Conservation (phyloP, 1,140 invertebrate genomes). For the Caenorhabditis briggsae region DNA sequence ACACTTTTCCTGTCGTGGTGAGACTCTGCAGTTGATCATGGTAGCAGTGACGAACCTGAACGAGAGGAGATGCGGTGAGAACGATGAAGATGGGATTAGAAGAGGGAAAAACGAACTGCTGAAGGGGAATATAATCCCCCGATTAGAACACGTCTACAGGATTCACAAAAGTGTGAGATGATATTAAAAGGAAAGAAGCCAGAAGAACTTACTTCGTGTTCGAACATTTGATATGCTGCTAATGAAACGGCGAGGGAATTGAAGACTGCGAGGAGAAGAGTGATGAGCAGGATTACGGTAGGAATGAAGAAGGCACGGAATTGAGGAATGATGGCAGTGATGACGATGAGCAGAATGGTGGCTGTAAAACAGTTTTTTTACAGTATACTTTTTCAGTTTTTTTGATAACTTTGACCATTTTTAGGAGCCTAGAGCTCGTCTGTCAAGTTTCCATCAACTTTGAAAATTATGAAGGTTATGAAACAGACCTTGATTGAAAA, state of each 20-base stretch:
- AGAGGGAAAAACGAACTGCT: background rate
- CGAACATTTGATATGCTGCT: conserved; percentile 27
- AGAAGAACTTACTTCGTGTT: conserved; percentile 23
- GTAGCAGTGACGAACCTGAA: background rate
- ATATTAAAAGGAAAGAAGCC: background rate
- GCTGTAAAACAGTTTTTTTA: too few relatives aligned
- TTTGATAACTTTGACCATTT: too few relatives aligned
- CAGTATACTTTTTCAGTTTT: too few relatives aligned
- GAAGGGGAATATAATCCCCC: conserved; percentile 18
- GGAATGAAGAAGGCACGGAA: background rate
- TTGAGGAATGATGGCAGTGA: background rate
- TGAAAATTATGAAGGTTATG: too few relatives aligned
- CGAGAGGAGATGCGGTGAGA: background rate
- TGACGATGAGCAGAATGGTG: background rate
- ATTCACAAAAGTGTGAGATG: background rate
- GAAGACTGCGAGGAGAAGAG: background rate
- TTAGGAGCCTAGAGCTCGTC: too few relatives aligned
- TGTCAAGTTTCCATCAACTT: too few relatives aligned
- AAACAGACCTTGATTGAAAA: too few relatives aligned
- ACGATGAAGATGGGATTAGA: conserved; percentile 22
- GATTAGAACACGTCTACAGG: background rate
- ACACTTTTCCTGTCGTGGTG: background rate
- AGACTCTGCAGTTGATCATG: background rate
- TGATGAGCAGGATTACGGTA: background rate
- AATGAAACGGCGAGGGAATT: conserved; percentile 12